phyloP scores from a whole-genome alignment of 2,797 vertebrate species.

The Hippopotamyrus pictus region DNA sequence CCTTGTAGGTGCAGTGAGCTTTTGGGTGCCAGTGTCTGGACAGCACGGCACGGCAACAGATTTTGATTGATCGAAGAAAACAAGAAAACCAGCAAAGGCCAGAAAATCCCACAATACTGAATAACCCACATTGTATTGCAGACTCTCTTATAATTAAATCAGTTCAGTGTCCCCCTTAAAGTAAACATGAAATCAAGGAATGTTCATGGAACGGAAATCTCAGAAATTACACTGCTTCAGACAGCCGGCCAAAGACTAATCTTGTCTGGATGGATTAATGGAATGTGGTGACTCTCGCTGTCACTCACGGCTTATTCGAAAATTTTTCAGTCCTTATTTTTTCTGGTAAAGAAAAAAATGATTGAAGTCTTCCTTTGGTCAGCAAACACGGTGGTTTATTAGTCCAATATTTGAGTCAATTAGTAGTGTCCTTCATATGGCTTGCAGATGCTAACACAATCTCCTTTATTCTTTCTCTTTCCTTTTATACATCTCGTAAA shows the following conservation, averaged over 20 bases:
- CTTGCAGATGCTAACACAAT: slow-evolving; percentile 50
- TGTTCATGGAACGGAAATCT: slow-evolving; percentile 14
- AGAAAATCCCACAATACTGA: background rate
- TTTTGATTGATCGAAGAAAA: background rate
- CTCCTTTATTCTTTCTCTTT: slow-evolving; percentile 35
- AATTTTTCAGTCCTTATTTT: background rate
- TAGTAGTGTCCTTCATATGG: slow-evolving; percentile 57
- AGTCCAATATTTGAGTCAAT: slow-evolving; percentile 52
- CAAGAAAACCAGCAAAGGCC: background rate
- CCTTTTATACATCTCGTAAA: slow-evolving; percentile 49
- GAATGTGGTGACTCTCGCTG: background rate
- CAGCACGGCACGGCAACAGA: background rate
- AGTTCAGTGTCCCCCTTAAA: slow-evolving; percentile 1
- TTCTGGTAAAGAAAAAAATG: background rate
- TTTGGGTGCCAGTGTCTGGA: background rate
- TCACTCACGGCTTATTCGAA: background rate
- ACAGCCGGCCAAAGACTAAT: slow-evolving; percentile 4
- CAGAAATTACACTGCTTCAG: background rate
- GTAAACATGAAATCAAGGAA: slow-evolving; percentile 15
- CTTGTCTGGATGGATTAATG: background rate
- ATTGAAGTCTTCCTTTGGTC: slow-evolving; percentile 42
- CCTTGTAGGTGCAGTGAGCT: background rate
- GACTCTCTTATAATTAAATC: background rate
- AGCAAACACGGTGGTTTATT: slow-evolving; percentile 57
- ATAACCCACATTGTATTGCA: background rate